A percentile compares a stretch with the other conserved stretches of the same genome.
Conservation (phyloP, 1,140 invertebrate genomes). For the Macrobrachium rosenbergii region DNA sequence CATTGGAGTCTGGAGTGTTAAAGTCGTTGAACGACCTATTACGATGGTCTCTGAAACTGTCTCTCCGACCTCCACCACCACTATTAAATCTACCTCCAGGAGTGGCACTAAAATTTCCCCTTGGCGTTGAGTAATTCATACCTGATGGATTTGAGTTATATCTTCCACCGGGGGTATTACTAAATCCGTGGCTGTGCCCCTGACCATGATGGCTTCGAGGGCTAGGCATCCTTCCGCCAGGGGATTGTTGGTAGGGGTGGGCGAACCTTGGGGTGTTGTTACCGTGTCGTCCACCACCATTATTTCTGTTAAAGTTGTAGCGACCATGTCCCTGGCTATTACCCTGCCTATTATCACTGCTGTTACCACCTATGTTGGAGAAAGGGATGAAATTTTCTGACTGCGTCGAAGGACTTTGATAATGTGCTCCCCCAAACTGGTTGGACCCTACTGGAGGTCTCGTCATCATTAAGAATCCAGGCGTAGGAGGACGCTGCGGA, state of each 20-base stretch:
- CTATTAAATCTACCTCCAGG: background rate
- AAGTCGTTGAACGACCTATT: conserved; percentile 14
- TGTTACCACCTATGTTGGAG: conserved; percentile 23
- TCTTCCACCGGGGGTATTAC: conserved; percentile 18
- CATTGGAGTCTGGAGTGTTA: conserved; percentile 16
- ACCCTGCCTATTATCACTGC: background rate
- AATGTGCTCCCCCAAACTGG: conserved; percentile 18
- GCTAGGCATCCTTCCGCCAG: background rate
- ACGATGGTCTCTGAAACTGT: background rate
- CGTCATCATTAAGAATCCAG: conserved; percentile 46
- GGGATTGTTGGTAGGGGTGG: conserved; percentile 40
- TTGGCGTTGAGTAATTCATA: too few species aligned
- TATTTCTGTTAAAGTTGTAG: conserved; percentile 14
- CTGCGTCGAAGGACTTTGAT: background rate
- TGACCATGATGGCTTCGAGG: background rate
- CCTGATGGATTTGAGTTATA: background rate
- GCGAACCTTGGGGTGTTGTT: conserved; percentile 27
- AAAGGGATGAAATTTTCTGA: conserved; percentile 39
- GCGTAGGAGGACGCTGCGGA: background rate
- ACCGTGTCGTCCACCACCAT: background rate
- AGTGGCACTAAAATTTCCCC: too few species aligned
- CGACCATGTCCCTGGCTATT: conserved; percentile 5
- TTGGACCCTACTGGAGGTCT: conserved; percentile 30
- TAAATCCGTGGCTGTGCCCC: background rate
- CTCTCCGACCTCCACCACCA: background rate